These are phyloP conservation scores for Equus przewalskii DNA, from an alignment of 2,113 vertebrate genomes.

Conservation along the genomic window DNA sequence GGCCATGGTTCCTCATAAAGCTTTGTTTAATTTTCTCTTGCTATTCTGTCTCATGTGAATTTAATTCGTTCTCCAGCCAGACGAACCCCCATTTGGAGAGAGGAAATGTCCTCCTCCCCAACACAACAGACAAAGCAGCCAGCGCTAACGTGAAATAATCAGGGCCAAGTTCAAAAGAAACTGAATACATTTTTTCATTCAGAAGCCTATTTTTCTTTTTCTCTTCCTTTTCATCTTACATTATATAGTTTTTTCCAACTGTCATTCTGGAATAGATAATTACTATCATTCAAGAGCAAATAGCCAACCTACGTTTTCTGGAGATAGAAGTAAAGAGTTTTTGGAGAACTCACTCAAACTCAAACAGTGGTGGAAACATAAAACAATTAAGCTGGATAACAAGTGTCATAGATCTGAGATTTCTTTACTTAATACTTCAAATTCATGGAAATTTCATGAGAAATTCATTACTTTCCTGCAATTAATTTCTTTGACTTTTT, in stretches of 20 bases:
- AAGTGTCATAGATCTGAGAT: neutral
- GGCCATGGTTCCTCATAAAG: no score
- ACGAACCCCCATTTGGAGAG: no score
- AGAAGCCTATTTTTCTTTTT: neutral
- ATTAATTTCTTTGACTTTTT: neutral
- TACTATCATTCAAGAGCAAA: neutral
- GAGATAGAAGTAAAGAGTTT: neutral
- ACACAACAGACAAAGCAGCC: neutral
- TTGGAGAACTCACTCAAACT: neutral
- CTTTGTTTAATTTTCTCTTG: no score
- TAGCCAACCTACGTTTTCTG: neutral
- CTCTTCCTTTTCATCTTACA: neutral
- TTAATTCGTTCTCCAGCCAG: no score
- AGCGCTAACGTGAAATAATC: neutral
- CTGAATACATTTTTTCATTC: neutral
- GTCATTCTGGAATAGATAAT: neutral
- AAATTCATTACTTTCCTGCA: neutral
- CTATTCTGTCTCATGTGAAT: no score
- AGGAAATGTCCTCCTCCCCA: no score
- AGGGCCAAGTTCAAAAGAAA: neutral
- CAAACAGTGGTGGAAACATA: neutral
- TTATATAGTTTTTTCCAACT: neutral
- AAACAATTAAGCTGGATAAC: neutral
- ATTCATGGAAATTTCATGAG: neutral
- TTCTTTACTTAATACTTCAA: neutral